These are phyloP conservation scores for Dromius quadrimaculatus DNA, from an alignment of 2,888 invertebrate species.

Conservation along the genomic window DNA sequence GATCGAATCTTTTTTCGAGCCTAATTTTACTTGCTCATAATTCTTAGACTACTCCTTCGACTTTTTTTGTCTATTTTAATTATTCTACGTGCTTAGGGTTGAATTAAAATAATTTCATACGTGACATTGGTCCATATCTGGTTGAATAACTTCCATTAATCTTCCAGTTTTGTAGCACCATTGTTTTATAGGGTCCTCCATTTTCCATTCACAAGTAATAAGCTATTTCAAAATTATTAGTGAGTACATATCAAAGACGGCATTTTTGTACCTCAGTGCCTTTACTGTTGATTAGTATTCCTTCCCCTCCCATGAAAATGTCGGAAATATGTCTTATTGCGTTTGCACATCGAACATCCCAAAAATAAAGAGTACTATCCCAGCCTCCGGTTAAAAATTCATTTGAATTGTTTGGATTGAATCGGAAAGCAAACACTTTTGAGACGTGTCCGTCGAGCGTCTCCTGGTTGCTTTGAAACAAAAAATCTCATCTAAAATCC, in stretches of 20 bases:
- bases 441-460: slow-evolving; percentile 73
- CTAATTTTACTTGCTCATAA: too few relatives aligned
- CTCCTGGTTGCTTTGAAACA: too few relatives aligned
- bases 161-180: slow-evolving; percentile 78
- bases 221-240: slow-evolving; percentile 68
- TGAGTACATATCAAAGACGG: slow-evolving; percentile 14
- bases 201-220: slow-evolving; percentile 76
- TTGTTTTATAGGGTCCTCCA: slow-evolving; percentile 71
- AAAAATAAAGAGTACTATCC: slow-evolving; percentile 76
- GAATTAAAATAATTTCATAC: slow-evolving; percentile 55
- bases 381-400: slow-evolving; percentile 78
- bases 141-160: slow-evolving; percentile 71
- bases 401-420: slow-evolving; percentile 74
- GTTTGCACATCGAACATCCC: slow-evolving; percentile 76
- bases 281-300: slow-evolving; percentile 73
- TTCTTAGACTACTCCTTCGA: too few relatives aligned
- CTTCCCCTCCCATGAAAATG: slow-evolving; percentile 76
- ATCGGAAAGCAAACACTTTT: slow-evolving; percentile 74
- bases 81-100: too few relatives aligned
- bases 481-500: too few relatives aligned
- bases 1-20: too few relatives aligned
- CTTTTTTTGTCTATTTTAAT: slow-evolving; percentile 17
- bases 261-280: slow-evolving; percentile 71
- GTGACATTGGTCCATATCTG: slow-evolving; percentile 66
- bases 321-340: slow-evolving; percentile 72